phyloP scores from a whole-genome alignment of 2,888 invertebrate species.

The Chrysolina oricalcia region DNA sequence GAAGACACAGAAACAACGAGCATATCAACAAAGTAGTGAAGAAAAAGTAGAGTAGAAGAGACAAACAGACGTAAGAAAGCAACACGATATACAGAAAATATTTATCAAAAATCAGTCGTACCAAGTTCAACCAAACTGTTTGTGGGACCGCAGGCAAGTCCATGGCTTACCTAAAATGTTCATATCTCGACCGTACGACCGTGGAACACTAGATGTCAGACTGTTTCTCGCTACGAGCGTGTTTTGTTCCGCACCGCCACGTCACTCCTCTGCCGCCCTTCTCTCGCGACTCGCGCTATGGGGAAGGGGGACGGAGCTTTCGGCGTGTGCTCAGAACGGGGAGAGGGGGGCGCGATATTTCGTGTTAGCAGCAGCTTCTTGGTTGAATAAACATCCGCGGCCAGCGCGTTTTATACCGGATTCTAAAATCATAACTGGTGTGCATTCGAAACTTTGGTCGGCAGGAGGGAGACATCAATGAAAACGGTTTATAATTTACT shows the following conservation, averaged over 20 bases:
- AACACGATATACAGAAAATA: slow-evolving; percentile 61
- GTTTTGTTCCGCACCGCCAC: slow-evolving; percentile 72
- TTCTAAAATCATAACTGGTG: neutral
- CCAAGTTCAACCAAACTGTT: slow-evolving; percentile 65
- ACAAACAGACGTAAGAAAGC: slow-evolving; percentile 59
- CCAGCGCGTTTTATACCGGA: neutral
- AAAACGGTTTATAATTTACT: neutral
- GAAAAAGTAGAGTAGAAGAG: slow-evolving; percentile 37
- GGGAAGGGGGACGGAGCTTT: slow-evolving; percentile 46
- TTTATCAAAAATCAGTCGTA: slow-evolving; percentile 67
- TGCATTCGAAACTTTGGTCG: neutral
- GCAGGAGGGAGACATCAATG: neutral
- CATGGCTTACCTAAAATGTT: slow-evolving; percentile 72
- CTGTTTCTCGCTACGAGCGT: slow-evolving; percentile 64
- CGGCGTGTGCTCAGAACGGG: slow-evolving; percentile 7
- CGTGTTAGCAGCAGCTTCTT: slow-evolving; percentile 16
- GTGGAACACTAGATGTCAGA: slow-evolving; percentile 71
- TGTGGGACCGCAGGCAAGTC: slow-evolving; percentile 60
- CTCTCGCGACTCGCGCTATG: slow-evolving; percentile 39
- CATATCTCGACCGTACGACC: slow-evolving; percentile 71
- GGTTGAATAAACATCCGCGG: slow-evolving; percentile 1
- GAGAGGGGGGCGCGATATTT: slow-evolving; percentile 7
- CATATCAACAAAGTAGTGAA: slow-evolving; percentile 30
- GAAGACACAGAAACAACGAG: slow-evolving; percentile 41
- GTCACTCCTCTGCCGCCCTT: slow-evolving; percentile 62